These are phyloP conservation scores for Phanerotoma sp. DNA, from an alignment of 2,888 invertebrate species.

Conservation along the genomic window DNA sequence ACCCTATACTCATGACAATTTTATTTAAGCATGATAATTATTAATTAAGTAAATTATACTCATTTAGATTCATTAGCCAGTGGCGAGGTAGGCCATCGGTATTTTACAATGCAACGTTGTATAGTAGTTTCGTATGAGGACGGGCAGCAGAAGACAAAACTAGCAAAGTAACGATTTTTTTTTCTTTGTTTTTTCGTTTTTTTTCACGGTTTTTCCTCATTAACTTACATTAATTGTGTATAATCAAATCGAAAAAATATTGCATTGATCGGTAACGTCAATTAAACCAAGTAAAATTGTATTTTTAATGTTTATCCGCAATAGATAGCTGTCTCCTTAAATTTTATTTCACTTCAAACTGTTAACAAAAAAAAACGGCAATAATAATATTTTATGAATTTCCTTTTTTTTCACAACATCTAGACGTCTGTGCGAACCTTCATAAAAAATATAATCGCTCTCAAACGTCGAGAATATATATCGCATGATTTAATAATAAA, in stretches of 20 bases:
- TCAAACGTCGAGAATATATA: slow-evolving; percentile 1
- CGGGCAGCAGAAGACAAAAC: slow-evolving; percentile 8
- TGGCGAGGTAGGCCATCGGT: slow-evolving; percentile 51
- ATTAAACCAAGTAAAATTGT: background rate
- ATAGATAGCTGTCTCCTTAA: too few relatives aligned
- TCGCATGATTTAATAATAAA: background rate
- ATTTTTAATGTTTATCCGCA: background rate
- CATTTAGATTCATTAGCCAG: slow-evolving; percentile 39
- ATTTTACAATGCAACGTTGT: slow-evolving; percentile 34
- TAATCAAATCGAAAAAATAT: background rate
- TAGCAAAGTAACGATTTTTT: background rate
- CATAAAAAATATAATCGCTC: slow-evolving; percentile 17
- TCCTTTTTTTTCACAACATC: background rate
- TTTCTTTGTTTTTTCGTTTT: background rate
- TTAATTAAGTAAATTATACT: slow-evolving; percentile 41
- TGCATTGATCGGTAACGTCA: background rate
- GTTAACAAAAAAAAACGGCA: background rate
- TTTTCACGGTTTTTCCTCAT: too few relatives aligned
- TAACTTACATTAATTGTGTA: background rate
- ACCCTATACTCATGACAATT: slow-evolving; percentile 33
- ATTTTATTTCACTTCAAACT: background rate
- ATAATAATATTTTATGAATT: background rate
- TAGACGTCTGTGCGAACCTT: slow-evolving; percentile 16
- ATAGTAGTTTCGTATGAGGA: slow-evolving; percentile 7
- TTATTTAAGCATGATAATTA: slow-evolving; percentile 39